A percentile compares a stretch with the other conserved stretches of the same genome.
Evolutionary conservation across 2,888 invertebrate genomes (phyloP).

Genomic region (Torymus tubicola): DNA sequence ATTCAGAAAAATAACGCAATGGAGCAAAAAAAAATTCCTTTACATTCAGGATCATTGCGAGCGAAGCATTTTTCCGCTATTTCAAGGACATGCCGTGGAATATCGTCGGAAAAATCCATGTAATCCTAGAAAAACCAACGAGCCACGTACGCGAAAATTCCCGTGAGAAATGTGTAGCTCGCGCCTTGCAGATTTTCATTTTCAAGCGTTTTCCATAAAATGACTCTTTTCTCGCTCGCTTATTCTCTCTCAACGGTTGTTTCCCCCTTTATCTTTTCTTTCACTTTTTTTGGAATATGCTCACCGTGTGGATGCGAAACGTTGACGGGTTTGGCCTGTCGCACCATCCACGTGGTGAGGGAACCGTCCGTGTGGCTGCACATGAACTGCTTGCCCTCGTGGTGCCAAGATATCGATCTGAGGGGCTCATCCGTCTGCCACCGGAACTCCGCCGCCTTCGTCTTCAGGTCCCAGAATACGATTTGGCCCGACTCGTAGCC

Average conservation of each 20-base stretch:
- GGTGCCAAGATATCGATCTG: slow-evolving; percentile 95
- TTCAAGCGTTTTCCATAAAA: too few species aligned
- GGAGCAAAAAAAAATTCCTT: too few species aligned
- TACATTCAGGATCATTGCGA: too few species aligned
- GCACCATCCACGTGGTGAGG: slow-evolving; percentile 93
- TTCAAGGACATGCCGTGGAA: not conserved
- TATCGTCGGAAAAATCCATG: not conserved
- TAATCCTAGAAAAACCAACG: slow-evolving; percentile 35
- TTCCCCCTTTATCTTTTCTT: too few species aligned
- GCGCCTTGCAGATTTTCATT: too few species aligned
- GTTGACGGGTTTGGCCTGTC: slow-evolving; percentile 87
- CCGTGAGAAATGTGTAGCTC: too few species aligned
- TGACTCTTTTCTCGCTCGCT: too few species aligned
- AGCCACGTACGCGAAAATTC: too few species aligned
- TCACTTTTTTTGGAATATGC: slow-evolving; percentile 59
- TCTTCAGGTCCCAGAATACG: slow-evolving; percentile 96
- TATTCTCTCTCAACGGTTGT: too few species aligned
- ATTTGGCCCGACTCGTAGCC: slow-evolving; percentile 96
- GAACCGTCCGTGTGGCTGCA: slow-evolving; percentile 97
- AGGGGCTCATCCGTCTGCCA: slow-evolving; percentile 87
- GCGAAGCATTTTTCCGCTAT: not conserved
- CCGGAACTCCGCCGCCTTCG: slow-evolving; percentile 90
- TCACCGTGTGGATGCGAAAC: slow-evolving; percentile 95
- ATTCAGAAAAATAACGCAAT: too few species aligned
- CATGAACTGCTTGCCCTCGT: slow-evolving; percentile 98